Conservation (phyloP, 2,797 vertebrate species). For the Galagoides demidoff region DNA sequence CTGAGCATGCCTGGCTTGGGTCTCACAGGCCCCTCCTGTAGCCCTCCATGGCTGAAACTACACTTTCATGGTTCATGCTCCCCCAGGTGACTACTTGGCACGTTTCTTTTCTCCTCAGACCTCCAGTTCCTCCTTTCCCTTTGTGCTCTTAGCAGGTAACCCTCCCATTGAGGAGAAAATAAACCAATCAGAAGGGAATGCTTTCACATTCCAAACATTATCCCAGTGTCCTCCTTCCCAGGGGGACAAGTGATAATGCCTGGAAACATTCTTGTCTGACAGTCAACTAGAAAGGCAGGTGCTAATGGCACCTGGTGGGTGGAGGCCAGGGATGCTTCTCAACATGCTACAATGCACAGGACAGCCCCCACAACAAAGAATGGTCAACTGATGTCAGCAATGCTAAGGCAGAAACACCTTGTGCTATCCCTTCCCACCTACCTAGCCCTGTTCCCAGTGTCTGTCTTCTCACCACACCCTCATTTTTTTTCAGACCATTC, state of each 20-base stretch:
- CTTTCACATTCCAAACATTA: not conserved
- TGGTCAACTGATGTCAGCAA: accelerated
- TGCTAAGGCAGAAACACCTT: not conserved
- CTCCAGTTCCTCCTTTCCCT: not conserved
- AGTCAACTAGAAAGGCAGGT: not conserved
- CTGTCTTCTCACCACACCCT: not conserved
- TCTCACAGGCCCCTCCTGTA: not conserved
- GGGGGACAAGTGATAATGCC: not conserved
- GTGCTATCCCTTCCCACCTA: accelerated
- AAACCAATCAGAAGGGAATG: not conserved
- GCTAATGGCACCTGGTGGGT: not conserved
- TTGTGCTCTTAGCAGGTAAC: not conserved
- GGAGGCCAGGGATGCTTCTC: not conserved
- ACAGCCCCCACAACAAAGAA: not conserved
- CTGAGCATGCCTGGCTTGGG: not conserved
- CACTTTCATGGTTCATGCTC: not conserved
- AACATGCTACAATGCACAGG: not conserved
- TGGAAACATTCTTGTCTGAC: not conserved
- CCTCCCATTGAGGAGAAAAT: not conserved
- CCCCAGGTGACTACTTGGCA: not conserved
- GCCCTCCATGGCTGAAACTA: too few species aligned
- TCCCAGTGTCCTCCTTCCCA: too few species aligned
- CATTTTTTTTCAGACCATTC: not conserved
- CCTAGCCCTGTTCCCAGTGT: not conserved
- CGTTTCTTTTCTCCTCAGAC: not conserved